Conservation (phyloP, 2,888 invertebrate species). For the Macrophya annulata region DNA sequence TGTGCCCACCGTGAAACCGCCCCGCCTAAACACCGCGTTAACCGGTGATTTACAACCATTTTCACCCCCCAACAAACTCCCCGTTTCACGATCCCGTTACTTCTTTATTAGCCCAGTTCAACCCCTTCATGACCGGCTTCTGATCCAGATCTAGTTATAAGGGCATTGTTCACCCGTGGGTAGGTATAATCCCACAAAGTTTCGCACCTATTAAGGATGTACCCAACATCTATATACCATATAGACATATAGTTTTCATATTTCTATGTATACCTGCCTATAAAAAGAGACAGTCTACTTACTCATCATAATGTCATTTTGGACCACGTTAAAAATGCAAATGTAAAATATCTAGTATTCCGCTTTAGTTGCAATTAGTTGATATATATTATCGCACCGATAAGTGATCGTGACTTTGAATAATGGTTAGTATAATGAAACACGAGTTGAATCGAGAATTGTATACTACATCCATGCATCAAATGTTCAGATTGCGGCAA, state of each 20-base stretch:
- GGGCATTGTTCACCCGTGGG: slow-evolving; percentile 66
- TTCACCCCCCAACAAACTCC: slow-evolving; percentile 40
- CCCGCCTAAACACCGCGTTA: slow-evolving; percentile 79
- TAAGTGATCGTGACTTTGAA: slow-evolving; percentile 13
- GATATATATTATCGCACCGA: neutral
- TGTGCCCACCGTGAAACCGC: slow-evolving; percentile 78
- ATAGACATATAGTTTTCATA: neutral
- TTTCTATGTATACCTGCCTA: neutral
- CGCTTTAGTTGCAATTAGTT: neutral
- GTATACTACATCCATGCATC: slow-evolving; percentile 9
- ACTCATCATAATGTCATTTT: neutral
- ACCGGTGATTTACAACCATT: slow-evolving; percentile 77
- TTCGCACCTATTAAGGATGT: slow-evolving; percentile 53
- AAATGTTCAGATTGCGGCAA: slow-evolving; percentile 37
- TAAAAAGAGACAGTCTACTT: neutral
- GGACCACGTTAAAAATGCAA: too few relatives aligned
- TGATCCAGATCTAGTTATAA: slow-evolving; percentile 74
- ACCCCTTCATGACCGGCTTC: slow-evolving; percentile 16
- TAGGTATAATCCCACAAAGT: slow-evolving; percentile 26
- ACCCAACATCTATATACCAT: neutral
- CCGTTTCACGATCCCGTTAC: slow-evolving; percentile 21
- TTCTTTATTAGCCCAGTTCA: slow-evolving; percentile 50
- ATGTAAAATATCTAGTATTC: neutral
- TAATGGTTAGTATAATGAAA: slow-evolving; percentile 19
- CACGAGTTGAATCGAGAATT: neutral